Conservation (phyloP, 2,888 invertebrate genomes). For the Anarsia innoxiella region DNA sequence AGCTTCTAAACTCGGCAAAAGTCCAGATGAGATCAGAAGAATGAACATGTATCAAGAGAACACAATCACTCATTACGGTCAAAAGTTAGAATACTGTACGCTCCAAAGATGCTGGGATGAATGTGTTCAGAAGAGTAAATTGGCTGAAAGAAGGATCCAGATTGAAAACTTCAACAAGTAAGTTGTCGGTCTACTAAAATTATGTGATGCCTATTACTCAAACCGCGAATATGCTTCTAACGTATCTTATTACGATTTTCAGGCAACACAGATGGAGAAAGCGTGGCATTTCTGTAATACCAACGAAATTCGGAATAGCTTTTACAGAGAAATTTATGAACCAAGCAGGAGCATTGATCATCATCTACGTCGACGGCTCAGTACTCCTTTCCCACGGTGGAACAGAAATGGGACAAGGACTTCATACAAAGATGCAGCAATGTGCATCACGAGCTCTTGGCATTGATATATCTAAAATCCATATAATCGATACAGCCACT, state of each 20-base stretch:
- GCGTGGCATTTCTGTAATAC: constrained; percentile 86
- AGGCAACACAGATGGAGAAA: constrained; percentile 90
- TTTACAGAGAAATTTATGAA: constrained; percentile 85
- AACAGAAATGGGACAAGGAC: constrained; percentile 98
- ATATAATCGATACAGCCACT: constrained; percentile 88
- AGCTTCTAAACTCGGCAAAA: constrained; percentile 80
- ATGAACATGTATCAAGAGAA: constrained; percentile 89
- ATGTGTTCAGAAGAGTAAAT: constrained; percentile 80
- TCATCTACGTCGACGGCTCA: constrained; percentile 92
- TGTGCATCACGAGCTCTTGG: constrained; percentile 85
- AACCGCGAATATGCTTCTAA: constrained; percentile 3
- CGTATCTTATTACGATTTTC: constrained; percentile 32
- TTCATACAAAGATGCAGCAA: constrained; percentile 97
- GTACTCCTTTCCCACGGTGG: constrained; percentile 93
- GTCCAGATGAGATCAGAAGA: constrained; percentile 77
- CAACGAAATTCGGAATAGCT: constrained; percentile 90
- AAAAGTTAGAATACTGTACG: constrained; percentile 82
- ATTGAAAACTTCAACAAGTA: constrained; percentile 84
- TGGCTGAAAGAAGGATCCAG: constrained; percentile 69
- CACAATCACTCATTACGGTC: constrained; percentile 85
- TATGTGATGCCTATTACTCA: neutral
- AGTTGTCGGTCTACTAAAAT: constrained; percentile 22
- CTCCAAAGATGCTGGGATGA: constrained; percentile 86
- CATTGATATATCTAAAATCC: constrained; percentile 82
- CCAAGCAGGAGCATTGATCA: constrained; percentile 90